phyloP scores from a whole-genome alignment of 2,888 invertebrate species.

The Laothoe populi region DNA sequence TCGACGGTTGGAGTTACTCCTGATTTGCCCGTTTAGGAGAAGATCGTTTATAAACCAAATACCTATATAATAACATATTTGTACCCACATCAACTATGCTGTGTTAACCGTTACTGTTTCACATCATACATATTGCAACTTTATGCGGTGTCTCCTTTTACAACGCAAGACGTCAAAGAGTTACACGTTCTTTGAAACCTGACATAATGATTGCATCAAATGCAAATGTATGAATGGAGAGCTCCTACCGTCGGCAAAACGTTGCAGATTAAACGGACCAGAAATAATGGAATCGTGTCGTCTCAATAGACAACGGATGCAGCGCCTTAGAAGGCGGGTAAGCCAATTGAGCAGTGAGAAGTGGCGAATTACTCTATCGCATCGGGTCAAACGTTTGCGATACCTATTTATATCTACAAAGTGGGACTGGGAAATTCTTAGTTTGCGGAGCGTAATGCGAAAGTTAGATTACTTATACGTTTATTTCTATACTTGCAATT shows the following conservation, averaged over 20 bases:
- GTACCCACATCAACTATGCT: neutral
- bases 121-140: neutral
- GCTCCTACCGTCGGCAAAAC: neutral
- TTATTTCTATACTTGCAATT: neutral
- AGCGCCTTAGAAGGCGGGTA: conserved; percentile 20
- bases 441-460: conserved; percentile 6
- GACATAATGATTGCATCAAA: conserved; percentile 16
- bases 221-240: conserved; percentile 20
- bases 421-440: neutral
- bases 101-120: neutral
- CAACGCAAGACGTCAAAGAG: conserved; percentile 7
- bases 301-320: conserved; percentile 20
- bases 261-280: conserved; percentile 5
- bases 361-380: conserved; percentile 16
- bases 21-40: no score
- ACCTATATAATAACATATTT: neutral
- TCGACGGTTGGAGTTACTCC: no score
- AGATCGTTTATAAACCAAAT: no score
- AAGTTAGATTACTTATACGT: conserved; percentile 11
- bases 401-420: neutral
- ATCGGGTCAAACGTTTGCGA: conserved; percentile 7
- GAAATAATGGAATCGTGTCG: conserved; percentile 17
- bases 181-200: neutral
- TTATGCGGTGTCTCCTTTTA: conserved; percentile 11
- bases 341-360: conserved; percentile 17